These are phyloP conservation scores for Xiphorhynchus erythropygius DNA, from an alignment of 2,797 vertebrate species.

Conservation along the genomic window DNA sequence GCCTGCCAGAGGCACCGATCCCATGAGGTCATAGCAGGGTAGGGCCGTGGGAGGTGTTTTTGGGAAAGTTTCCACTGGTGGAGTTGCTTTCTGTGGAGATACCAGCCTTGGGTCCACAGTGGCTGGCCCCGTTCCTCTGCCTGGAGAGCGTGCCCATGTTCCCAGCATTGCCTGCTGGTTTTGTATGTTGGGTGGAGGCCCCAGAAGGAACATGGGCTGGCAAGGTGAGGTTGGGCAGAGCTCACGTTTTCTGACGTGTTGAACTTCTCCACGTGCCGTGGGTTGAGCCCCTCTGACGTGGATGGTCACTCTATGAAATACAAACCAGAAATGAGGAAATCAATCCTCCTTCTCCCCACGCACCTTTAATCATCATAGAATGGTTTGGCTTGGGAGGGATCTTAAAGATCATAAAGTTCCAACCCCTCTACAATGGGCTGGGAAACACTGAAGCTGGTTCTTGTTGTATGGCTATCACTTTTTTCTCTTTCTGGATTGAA, in stretches of 20 bases:
- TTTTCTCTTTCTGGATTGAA: not conserved
- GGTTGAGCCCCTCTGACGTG: not conserved
- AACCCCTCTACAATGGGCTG: not conserved
- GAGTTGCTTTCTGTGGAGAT: not conserved
- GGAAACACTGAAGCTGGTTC: not conserved
- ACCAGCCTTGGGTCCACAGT: not conserved
- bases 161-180: not conserved
- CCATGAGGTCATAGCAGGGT: not conserved
- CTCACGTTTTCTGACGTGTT: accelerated
- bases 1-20: not conserved
- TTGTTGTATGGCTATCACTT: accelerated
- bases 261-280: not conserved
- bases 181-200: not conserved
- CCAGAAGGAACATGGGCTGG: not conserved
- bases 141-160: not conserved
- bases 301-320: accelerated
- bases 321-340: not conserved
- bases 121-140: not conserved
- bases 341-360: not conserved
- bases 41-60: not conserved
- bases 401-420: not conserved
- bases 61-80: not conserved
- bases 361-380: accelerated
- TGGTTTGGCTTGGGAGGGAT: not conserved
- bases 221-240: not conserved